Conservation (phyloP, 2,797 vertebrate species). For the Onychomys arenicola region DNA sequence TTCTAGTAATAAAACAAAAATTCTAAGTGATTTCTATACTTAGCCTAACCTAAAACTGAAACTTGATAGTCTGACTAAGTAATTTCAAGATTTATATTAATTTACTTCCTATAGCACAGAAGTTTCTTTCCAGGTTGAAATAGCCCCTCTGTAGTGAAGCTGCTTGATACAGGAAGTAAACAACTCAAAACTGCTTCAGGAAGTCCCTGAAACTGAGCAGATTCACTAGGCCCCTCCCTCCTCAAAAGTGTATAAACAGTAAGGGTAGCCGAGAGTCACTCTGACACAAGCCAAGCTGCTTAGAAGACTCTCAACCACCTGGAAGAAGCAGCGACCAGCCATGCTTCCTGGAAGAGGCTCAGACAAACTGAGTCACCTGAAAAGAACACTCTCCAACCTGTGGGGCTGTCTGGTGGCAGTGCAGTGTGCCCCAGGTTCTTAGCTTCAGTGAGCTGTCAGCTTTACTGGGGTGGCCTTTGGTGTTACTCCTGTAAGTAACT, state of each 20-base stretch:
- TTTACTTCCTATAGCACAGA: no score
- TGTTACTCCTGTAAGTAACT: background rate
- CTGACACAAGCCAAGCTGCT: background rate
- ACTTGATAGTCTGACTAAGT: background rate
- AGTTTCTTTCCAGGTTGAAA: background rate
- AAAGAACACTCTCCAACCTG: background rate
- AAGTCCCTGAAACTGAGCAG: background rate
- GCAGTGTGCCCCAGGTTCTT: background rate
- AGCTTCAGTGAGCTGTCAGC: background rate
- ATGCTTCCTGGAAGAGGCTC: background rate
- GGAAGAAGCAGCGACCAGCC: background rate
- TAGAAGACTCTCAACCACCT: background rate
- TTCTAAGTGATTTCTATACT: background rate
- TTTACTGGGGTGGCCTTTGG: background rate
- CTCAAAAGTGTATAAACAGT: background rate
- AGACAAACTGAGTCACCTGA: background rate
- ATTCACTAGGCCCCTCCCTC: no score
- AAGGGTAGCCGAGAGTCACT: background rate
- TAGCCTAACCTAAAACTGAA: conserved; percentile 18
- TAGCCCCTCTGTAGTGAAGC: background rate
- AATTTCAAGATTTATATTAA: background rate
- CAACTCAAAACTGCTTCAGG: background rate
- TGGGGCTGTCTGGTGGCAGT: background rate
- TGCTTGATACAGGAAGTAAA: background rate
- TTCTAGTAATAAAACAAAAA: conserved; percentile 13